These are phyloP conservation scores for Patella depressa DNA, from an alignment of 2,888 invertebrate genomes.

Conservation along the genomic window DNA sequence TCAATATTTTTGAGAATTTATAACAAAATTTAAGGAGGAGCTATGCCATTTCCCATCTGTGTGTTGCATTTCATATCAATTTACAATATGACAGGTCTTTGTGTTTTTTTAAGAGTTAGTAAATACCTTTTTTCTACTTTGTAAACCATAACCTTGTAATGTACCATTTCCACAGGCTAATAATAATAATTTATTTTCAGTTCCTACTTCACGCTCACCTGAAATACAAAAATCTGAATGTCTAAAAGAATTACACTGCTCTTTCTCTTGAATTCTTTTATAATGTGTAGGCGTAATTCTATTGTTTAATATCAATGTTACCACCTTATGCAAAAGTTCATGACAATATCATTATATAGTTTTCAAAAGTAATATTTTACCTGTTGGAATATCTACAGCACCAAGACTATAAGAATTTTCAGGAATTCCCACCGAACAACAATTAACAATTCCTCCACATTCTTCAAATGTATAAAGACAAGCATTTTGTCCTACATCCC, in stretches of 20 bases:
- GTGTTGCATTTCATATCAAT: too few species aligned
- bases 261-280: background rate
- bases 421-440: slow-evolving; percentile 74
- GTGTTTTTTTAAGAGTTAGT: too few species aligned
- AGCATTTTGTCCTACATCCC: slow-evolving; percentile 79
- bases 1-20: too few species aligned
- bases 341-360: too few species aligned
- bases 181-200: slow-evolving; percentile 77
- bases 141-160: slow-evolving; percentile 76
- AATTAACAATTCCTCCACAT: slow-evolving; percentile 76
- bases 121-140: slow-evolving; percentile 72
- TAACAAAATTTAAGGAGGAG: too few species aligned
- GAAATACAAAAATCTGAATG: slow-evolving; percentile 25
- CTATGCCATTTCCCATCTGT: too few species aligned
- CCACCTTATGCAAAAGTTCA: too few species aligned
- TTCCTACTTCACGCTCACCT: slow-evolving; percentile 76
- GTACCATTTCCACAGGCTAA: slow-evolving; percentile 78
- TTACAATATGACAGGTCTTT: too few species aligned
- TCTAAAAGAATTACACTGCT: slow-evolving; percentile 16
- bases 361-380: slow-evolving; percentile 48
- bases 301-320: background rate
- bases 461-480: slow-evolving; percentile 75
- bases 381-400: slow-evolving; percentile 52
- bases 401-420: slow-evolving; percentile 66
- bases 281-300: background rate